Percentiles rank a stretch among this genome's conserved stretches.
phyloP scores from a whole-genome alignment of 2,888 invertebrate species.

The Phaonia tiefii region DNA sequence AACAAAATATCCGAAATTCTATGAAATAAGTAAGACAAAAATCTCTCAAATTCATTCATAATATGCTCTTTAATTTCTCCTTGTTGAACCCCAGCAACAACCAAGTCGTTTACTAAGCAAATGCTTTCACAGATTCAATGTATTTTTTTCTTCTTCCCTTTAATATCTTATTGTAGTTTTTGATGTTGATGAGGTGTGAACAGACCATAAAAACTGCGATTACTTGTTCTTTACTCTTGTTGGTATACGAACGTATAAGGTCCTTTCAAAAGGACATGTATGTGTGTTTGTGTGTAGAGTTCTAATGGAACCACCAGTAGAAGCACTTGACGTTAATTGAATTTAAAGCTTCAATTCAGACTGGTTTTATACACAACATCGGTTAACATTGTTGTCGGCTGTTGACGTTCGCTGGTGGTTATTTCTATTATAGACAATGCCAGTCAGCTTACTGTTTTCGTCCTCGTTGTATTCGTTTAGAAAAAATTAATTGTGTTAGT shows the following conservation, averaged over 20 bases:
- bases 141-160: conserved; percentile 46
- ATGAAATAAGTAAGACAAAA: conserved; percentile 19
- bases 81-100: neutral
- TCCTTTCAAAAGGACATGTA: conserved; percentile 32
- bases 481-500: conserved; percentile 75
- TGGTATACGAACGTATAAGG: neutral
- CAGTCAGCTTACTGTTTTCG: conserved; percentile 26
- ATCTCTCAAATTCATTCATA: conserved; percentile 17
- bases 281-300: conserved; percentile 1
- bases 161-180: conserved; percentile 37
- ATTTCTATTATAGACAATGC: conserved; percentile 26
- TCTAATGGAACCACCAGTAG: conserved; percentile 44
- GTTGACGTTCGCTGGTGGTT: conserved; percentile 30
- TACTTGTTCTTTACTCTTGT: conserved; percentile 38
- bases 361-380: conserved; percentile 63
- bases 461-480: conserved; percentile 27
- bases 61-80: neutral
- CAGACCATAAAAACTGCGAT: conserved; percentile 68
- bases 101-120: conserved; percentile 1
- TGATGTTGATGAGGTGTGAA: conserved; percentile 76
- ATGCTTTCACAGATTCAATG: conserved; percentile 6
- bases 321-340: conserved; percentile 80
- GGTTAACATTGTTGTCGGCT: conserved; percentile 39
- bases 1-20: neutral
- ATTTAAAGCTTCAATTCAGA: conserved; percentile 72